A percentile compares a stretch with the other conserved stretches of the same genome.
Evolutionary conservation across 2,888 invertebrate genomes (phyloP).

Genomic region (Stegana nigrithorax): DNA sequence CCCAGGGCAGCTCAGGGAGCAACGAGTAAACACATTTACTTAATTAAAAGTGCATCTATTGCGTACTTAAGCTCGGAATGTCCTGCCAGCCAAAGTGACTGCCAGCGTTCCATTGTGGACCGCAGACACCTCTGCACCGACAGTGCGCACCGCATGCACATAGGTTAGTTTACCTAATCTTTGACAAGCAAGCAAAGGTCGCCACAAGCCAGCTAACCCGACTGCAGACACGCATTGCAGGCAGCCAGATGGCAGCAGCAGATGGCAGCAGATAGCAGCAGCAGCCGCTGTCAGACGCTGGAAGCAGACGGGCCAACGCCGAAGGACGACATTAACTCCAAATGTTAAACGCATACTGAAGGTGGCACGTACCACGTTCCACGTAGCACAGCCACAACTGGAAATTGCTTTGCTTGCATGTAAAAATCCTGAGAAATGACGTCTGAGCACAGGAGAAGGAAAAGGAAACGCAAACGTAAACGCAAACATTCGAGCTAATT

Average conservation of each 20-base stretch:
- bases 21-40: slow-evolving; percentile 55
- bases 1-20: too few relatives aligned
- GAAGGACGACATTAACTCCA: not conserved
- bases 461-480: slow-evolving; percentile 3
- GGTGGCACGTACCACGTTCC: not conserved
- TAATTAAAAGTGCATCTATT: slow-evolving; percentile 60
- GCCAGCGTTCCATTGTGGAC: too few relatives aligned
- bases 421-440: not conserved
- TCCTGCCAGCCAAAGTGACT: slow-evolving; percentile 18
- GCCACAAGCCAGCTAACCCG: slow-evolving; percentile 27
- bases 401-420: not conserved
- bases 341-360: not conserved
- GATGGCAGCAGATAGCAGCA: not conserved
- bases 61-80: slow-evolving; percentile 42
- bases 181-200: slow-evolving; percentile 60
- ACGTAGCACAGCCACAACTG: too few relatives aligned
- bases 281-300: not conserved
- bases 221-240: slow-evolving; percentile 21
- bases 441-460: not conserved
- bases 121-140: slow-evolving; percentile 26
- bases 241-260: slow-evolving; percentile 38
- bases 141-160: slow-evolving; percentile 42
- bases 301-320: not conserved
- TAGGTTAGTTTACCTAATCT: slow-evolving; percentile 57
- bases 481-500: not conserved